phyloP scores from a whole-genome alignment of 2,113 vertebrate genomes.

The Sebastes schlegelii region DNA sequence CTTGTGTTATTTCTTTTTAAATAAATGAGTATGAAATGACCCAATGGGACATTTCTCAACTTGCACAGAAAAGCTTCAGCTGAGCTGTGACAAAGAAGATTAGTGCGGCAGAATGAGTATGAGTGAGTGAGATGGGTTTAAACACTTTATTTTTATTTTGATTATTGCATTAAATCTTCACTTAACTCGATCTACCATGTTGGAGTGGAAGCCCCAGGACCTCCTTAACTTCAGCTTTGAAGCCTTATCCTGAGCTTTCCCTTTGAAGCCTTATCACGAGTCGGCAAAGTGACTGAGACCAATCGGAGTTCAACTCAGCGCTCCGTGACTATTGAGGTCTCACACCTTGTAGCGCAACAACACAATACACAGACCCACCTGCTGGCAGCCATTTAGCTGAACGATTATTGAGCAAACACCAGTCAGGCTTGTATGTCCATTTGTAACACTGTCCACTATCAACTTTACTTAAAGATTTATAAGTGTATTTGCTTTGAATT shows the following conservation, averaged over 20 bases:
- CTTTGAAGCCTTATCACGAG: conserved; percentile 62
- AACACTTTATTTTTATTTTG: conserved; percentile 6
- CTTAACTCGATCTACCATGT: conserved; percentile 2
- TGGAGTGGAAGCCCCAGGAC: conserved; percentile 27
- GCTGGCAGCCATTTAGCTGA: conserved; percentile 12
- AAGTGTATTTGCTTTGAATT: neutral
- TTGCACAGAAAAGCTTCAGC: neutral
- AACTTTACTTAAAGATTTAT: neutral
- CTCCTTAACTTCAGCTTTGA: conserved; percentile 32
- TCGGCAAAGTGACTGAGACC: conserved; percentile 53
- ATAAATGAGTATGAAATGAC: neutral
- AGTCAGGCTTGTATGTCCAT: neutral
- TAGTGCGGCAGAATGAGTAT: neutral
- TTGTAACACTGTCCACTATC: neutral
- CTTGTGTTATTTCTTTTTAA: neutral
- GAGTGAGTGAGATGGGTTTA: neutral
- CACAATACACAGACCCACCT: conserved; percentile 24
- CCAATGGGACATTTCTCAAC: neutral
- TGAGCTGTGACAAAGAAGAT: neutral
- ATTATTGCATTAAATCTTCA: conserved; percentile 18
- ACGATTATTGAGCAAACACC: conserved; percentile 11
- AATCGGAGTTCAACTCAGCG: conserved; percentile 11
- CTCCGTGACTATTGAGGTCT: conserved; percentile 25
- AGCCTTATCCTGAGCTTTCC: conserved; percentile 31
- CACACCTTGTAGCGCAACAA: conserved; percentile 34